A percentile compares a stretch with the other conserved stretches of the same genome.
phyloP scores from a whole-genome alignment of 1,140 invertebrate genomes.

The Drosophila burlai region DNA sequence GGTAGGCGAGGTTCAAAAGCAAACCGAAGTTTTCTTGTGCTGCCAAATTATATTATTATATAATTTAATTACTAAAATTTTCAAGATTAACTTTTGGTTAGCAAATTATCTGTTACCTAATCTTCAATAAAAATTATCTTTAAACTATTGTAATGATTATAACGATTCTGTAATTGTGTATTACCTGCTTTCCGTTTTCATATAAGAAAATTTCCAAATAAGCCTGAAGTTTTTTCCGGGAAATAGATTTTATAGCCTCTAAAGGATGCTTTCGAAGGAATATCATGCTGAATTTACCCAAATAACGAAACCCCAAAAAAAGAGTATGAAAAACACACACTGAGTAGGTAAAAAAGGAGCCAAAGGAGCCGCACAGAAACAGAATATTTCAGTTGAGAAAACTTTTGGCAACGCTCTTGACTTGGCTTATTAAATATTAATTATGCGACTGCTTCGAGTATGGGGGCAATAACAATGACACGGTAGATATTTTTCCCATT shows the following conservation, averaged over 20 bases:
- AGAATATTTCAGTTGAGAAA: slow-evolving; percentile 27
- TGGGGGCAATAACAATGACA: slow-evolving; percentile 50
- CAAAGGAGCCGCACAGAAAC: not conserved
- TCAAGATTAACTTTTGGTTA: too few relatives aligned
- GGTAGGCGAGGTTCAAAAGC: not conserved
- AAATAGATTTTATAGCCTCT: not conserved
- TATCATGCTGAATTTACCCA: not conserved
- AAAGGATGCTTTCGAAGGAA: not conserved
- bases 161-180: not conserved
- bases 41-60: not conserved
- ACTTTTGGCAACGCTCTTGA: slow-evolving; percentile 43
- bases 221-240: not conserved
- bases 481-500: slow-evolving; percentile 19
- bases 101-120: too few relatives aligned
- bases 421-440: slow-evolving; percentile 81
- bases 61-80: too few relatives aligned
- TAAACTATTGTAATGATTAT: not conserved
- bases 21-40: slow-evolving; percentile 20
- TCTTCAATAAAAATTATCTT: not conserved
- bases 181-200: not conserved
- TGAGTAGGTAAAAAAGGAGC: slow-evolving; percentile 5
- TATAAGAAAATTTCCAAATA: too few relatives aligned
- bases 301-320: not conserved
- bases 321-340: slow-evolving; percentile 1
- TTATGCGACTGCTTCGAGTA: slow-evolving; percentile 54